Evolutionary conservation across 2,888 invertebrate species (phyloP), one percentile per base, ranked within the genome.

Genomic region (Limnephilus rhombicus): DNA sequence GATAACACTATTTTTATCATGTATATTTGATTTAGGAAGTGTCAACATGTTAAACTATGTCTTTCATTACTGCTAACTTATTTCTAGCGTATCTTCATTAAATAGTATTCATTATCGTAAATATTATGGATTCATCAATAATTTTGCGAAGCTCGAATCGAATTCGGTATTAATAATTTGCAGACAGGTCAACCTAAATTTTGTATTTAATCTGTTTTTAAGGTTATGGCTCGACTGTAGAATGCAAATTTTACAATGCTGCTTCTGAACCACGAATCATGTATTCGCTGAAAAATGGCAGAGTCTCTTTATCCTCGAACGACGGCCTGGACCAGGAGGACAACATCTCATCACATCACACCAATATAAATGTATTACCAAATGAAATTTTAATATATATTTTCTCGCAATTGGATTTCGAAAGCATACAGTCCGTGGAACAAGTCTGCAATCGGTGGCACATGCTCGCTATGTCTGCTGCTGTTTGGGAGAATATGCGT

Each of bases 381-480:
- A 96, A 96, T 94, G 96, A 96, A 95, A 95, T 96, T 94, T 95
- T 96, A 93, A 96, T 96, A 94, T 95, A 96, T 94, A 96, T 96
- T 94, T 96, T 96, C 94, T 96, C 96, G 92, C 96, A 96, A 96
- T 95, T 96, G 91, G 96, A 96, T 94, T 96, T 96, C 94, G 96
- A 96, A 94, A 96, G 96, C 92, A 94, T 96, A 49, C 94, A 96
- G 94, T 95, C 96, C 34, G 96, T 96, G 87, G 95, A 96, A 91
- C 95, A 96, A 94, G 96, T 96, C 49, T 96, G 96, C 94, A 94
- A 95, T 94, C 94, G 96, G 94, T 96, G 96, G 96, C 96, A 96
- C 94, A 95, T 96, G 93, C 95, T 96, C 31, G 96, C 96, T 93
- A 94, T 96, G 93, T 96, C 96, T 13, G 96, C 96, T 7, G 96